These are phyloP conservation scores for Mionectes macconnelli DNA, from an alignment of 2,113 vertebrate genomes.

Conservation along the genomic window DNA sequence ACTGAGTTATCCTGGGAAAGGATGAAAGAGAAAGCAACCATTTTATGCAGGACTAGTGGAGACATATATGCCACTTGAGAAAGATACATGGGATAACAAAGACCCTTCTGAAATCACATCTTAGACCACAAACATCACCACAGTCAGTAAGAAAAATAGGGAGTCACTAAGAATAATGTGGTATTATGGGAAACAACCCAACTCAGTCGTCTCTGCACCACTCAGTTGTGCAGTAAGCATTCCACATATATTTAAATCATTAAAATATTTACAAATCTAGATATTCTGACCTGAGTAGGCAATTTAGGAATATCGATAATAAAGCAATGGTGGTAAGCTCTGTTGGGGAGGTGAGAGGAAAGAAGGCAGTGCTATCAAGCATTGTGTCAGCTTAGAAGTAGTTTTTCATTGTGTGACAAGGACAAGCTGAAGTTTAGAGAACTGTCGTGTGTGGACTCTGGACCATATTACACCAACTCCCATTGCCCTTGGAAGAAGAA, in stretches of 20 bases:
- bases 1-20: not conserved
- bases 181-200: not conserved
- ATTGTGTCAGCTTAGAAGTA: not conserved
- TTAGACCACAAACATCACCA: not conserved
- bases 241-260: not conserved
- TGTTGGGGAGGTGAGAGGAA: fast-evolving
- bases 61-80: not conserved
- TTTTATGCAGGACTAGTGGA: not conserved
- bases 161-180: not conserved
- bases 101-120: not conserved
- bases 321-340: not conserved
- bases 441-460: not conserved
- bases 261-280: not conserved
- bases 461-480: not conserved
- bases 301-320: not conserved
- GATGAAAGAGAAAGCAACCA: not conserved
- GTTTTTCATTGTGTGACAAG: not conserved
- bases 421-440: not conserved
- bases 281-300: not conserved
- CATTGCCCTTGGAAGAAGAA: not conserved
- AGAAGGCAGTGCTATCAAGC: not conserved
- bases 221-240: not conserved
- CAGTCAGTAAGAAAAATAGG: not conserved
- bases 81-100: not conserved
- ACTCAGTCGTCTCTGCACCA: fast-evolving